Evolutionary conservation across 2,113 vertebrate species (phyloP), one percentile per base, ranked within the genome.

Genomic region (Alouatta palliata): DNA sequence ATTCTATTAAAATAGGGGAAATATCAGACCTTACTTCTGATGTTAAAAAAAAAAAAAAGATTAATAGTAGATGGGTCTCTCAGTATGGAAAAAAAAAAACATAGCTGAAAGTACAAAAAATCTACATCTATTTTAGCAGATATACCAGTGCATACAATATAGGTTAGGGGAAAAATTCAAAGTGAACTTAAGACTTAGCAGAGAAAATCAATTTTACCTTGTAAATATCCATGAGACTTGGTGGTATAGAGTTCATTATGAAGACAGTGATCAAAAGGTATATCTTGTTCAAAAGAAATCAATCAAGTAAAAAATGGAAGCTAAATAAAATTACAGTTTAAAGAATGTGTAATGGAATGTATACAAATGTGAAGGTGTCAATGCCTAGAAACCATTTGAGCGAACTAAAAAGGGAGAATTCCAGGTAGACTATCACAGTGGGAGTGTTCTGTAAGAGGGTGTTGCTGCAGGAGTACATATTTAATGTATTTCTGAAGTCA

Each of bases 171-270:
- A 35, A 61, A 83, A 25, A 37, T 11, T 80, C 49, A 54, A 94
- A 58, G 86, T 94, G 95, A 96, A 49, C 79, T 94, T 79, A 71
- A 91, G 27, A 2, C 25, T 94, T 80, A 81, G 58, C 37, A 85
- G 54, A 93, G 68, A 98, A 95, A 73, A 97, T 94, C 88, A 91
- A 89, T 96, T 88, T 91, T 91, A 73, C 25, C 66, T 92, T 93
- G 85, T 80, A 94, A 97, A 92, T 94, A 88, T 94, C 73, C 47
- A 21, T 32, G 49, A 93, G 32, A 92, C 4, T 49, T 52, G 35
- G 71, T 85, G 32, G 37, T 43, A 86, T 12, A 94, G 82, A 97
- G 88, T 97, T 79, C 81, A 92, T 96, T 77, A 92, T 82, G 32
- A 96, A 87, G 45, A 83, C 21, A 52, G 68, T 80, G 86, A 96